Conservation (phyloP, 1,140 invertebrate genomes). For the Drosophila kikkawai region DNA sequence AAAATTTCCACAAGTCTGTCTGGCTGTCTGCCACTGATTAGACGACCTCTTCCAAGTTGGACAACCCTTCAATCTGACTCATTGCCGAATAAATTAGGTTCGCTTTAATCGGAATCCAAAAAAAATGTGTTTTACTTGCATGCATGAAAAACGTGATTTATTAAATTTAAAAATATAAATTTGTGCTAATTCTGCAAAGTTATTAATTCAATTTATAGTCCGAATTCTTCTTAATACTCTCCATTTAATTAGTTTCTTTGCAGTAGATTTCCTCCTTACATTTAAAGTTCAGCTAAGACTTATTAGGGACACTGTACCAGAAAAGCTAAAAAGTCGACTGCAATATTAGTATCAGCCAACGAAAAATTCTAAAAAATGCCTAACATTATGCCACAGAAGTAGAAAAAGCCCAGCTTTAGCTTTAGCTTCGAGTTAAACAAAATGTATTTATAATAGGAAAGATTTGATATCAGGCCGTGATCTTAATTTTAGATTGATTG, state of each 20-base stretch:
- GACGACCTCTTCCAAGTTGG: too few species aligned
- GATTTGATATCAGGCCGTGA: neutral
- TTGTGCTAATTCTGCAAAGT: too few species aligned
- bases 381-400: neutral
- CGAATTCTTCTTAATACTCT: too few species aligned
- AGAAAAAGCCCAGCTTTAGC: neutral
- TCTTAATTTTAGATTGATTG: neutral
- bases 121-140: neutral
- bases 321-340: slow-evolving; percentile 1
- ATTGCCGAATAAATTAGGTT: neutral
- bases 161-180: neutral
- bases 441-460: slow-evolving; percentile 5
- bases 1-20: slow-evolving; percentile 22
- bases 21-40: neutral
- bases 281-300: too few species aligned
- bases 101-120: neutral
- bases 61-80: slow-evolving; percentile 5
- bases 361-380: neutral
- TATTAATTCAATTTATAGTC: too few species aligned
- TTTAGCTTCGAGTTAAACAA: slow-evolving; percentile 2
- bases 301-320: too few species aligned
- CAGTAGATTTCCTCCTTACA: too few species aligned
- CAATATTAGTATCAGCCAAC: neutral
- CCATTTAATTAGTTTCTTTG: too few species aligned
- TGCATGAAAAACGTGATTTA: neutral